Conservation (phyloP, 2,888 invertebrate species). For the Drosophila acutilabella region DNA sequence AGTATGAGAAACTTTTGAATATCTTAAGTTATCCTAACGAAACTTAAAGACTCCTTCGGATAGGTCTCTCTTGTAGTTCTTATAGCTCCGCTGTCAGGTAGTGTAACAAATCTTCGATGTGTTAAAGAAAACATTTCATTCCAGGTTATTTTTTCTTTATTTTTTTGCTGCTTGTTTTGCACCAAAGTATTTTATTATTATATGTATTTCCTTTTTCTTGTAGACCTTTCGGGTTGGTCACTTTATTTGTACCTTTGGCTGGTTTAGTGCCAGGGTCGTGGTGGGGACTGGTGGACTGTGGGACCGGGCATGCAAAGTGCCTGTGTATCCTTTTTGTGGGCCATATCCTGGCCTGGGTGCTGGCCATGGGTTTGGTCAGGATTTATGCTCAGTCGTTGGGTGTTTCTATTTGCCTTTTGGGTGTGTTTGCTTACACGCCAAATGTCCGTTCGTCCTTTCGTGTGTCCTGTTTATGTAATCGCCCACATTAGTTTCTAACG, state of each 20-base stretch:
- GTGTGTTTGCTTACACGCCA: slow-evolving; percentile 72
- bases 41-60: too few relatives aligned
- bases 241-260: slow-evolving; percentile 74
- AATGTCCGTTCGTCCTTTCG: slow-evolving; percentile 67
- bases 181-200: slow-evolving; percentile 78
- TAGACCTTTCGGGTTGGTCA: slow-evolving; percentile 74
- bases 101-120: background rate
- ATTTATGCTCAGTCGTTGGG: slow-evolving; percentile 72
- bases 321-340: slow-evolving; percentile 27
- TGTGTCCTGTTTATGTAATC: slow-evolving; percentile 81
- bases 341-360: slow-evolving; percentile 20
- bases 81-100: too few relatives aligned
- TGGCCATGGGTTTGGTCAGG: slow-evolving; percentile 67
- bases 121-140: background rate
- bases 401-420: slow-evolving; percentile 69
- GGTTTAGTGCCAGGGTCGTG: slow-evolving; percentile 19
- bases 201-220: slow-evolving; percentile 70
- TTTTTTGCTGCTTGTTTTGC: slow-evolving; percentile 38
- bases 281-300: background rate
- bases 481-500: slow-evolving; percentile 73
- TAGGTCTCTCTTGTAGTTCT: too few relatives aligned
- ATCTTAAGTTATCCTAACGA: too few relatives aligned
- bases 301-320: slow-evolving; percentile 66
- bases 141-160: slow-evolving; percentile 9
- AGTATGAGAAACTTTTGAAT: too few relatives aligned